Conservation (phyloP, 2,888 invertebrate genomes). For the Elgonia sp. region DNA sequence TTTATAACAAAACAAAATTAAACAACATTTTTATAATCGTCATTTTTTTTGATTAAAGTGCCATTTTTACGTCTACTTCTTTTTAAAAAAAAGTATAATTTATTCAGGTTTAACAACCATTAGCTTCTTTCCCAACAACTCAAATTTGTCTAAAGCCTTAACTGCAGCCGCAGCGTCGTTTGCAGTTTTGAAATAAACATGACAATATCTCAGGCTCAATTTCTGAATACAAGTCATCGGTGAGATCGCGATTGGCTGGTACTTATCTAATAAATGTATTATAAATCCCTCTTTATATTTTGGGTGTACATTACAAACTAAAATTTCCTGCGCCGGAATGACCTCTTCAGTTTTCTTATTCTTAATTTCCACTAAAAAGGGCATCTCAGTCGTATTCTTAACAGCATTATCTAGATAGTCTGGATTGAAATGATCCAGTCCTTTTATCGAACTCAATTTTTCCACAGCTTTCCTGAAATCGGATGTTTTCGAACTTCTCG, state of each 20-base stretch:
- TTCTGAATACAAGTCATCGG: constrained; percentile 70
- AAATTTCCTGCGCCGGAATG: constrained; percentile 76
- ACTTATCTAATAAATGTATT: constrained; percentile 81
- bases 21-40: too few species aligned
- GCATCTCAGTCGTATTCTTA: too few species aligned
- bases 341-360: neutral
- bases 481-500: too few species aligned
- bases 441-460: too few species aligned
- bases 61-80: too few species aligned
- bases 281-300: constrained; percentile 79
- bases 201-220: constrained; percentile 80
- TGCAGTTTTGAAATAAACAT: constrained; percentile 80
- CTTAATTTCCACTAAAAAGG: neutral
- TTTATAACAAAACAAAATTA: too few species aligned
- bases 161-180: constrained; percentile 77
- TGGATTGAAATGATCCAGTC: too few species aligned
- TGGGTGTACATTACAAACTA: constrained; percentile 83
- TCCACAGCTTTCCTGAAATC: too few species aligned
- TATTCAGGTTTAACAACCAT: constrained; percentile 76
- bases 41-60: too few species aligned
- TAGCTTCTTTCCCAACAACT: constrained; percentile 77
- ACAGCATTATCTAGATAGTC: too few species aligned
- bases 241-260: constrained; percentile 81
- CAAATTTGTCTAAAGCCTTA: constrained; percentile 78
- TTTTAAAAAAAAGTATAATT: too few species aligned